Conservation (phyloP, 2,797 vertebrate species). For the Dendrocincla fuliginosa region DNA sequence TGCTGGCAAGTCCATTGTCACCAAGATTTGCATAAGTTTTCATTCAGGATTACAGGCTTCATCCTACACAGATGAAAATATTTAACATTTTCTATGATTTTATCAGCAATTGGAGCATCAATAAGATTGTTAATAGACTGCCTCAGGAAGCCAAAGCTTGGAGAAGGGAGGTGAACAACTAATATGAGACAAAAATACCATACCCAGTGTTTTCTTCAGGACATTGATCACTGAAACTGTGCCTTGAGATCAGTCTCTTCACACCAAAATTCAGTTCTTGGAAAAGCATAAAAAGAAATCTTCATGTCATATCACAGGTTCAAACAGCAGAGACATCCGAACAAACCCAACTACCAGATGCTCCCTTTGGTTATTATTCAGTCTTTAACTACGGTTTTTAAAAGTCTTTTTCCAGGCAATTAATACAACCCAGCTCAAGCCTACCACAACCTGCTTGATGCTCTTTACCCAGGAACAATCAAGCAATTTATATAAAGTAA, state of each 20-base stretch:
- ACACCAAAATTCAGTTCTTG: neutral
- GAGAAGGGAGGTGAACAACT: neutral
- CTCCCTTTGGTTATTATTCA: neutral
- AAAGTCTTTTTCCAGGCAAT: neutral
- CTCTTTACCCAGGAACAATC: neutral
- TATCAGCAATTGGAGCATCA: neutral
- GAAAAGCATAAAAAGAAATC: neutral
- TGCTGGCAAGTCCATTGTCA: neutral
- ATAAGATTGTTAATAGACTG: neutral
- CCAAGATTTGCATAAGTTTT: neutral
- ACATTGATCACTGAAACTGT: neutral
- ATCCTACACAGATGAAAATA: neutral
- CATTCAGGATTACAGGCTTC: neutral
- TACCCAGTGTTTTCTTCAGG: neutral
- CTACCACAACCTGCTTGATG: neutral
- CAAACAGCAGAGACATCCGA: neutral
- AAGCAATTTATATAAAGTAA: neutral
- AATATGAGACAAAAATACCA: neutral
- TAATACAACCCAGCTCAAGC: neutral
- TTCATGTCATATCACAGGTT: neutral
- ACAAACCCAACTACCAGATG: neutral
- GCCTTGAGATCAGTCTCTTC: neutral
- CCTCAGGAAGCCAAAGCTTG: neutral
- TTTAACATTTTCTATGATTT: conserved; percentile 2
- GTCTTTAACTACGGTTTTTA: neutral